Evolutionary conservation across 2,888 invertebrate genomes (phyloP).

Genomic region (Agrotis exclamationis): DNA sequence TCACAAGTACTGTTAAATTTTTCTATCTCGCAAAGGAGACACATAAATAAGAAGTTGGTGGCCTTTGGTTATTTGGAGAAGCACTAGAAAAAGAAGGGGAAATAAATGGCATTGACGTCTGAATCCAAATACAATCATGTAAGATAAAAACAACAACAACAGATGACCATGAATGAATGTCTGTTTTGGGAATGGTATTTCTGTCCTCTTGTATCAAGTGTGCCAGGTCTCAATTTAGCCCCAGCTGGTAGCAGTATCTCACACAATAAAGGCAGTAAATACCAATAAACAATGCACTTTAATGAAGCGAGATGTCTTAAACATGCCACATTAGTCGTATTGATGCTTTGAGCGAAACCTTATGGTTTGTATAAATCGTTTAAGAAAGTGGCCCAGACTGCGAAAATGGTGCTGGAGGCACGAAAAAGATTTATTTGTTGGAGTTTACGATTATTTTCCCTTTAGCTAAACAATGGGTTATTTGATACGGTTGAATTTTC

Average conservation of each 20-base stretch:
- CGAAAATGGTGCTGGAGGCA: conserved; percentile 33
- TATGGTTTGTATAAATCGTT: conserved; percentile 57
- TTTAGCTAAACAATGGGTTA: conserved; percentile 22
- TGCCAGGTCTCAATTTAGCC: conserved; percentile 52
- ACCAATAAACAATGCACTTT: conserved; percentile 62
- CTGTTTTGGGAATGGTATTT: conserved; percentile 22
- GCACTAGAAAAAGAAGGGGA: background rate
- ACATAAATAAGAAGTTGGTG: background rate
- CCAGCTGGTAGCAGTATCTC: conserved; percentile 49
- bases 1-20: background rate
- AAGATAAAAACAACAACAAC: background rate
- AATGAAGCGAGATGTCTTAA: conserved; percentile 66
- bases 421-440: conserved; percentile 46
- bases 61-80: background rate
- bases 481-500: conserved; percentile 25
- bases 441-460: conserved; percentile 37
- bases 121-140: background rate
- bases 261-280: conserved; percentile 60
- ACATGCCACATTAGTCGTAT: conserved; percentile 72
- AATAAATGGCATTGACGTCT: background rate
- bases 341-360: conserved; percentile 65
- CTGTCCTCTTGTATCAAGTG: conserved; percentile 17
- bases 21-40: background rate
- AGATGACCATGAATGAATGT: too few relatives aligned
- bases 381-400: conserved; percentile 52